Percentiles rank a stretch among this genome's conserved stretches.
phyloP scores from a whole-genome alignment of 1,140 invertebrate genomes.

The Eriocheir sinensis region DNA sequence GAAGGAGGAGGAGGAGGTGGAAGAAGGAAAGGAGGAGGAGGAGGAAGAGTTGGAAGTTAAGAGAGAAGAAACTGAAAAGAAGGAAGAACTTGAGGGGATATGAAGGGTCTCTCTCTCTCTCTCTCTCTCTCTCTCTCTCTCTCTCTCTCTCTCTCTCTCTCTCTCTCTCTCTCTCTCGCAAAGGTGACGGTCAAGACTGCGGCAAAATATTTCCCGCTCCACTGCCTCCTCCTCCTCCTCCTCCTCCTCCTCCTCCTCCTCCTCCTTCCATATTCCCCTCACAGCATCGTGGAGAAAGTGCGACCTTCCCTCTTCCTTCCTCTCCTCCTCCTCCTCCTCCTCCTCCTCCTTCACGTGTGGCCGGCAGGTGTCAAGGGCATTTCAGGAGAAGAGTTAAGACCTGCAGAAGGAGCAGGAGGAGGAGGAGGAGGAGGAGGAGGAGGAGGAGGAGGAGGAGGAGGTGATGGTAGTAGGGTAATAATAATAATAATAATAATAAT shows the following conservation, averaged over 20 bases:
- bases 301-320: neutral
- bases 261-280: neutral
- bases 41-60: too few relatives aligned
- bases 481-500: too few relatives aligned
- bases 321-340: neutral
- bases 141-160: neutral
- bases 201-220: too few relatives aligned
- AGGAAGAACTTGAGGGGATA: too few relatives aligned
- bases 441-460: neutral
- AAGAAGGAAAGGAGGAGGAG: too few relatives aligned
- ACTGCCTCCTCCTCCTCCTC: neutral
- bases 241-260: neutral
- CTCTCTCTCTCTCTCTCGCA: neutral
- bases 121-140: too few relatives aligned
- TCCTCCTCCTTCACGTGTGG: neutral
- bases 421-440: conserved; percentile 5
- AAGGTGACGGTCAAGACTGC: neutral
- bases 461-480: too few relatives aligned
- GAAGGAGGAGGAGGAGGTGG: too few relatives aligned
- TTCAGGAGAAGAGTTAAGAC: too few relatives aligned
- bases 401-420: neutral
- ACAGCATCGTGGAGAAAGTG: neutral
- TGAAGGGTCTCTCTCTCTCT: too few relatives aligned
- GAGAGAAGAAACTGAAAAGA: neutral
- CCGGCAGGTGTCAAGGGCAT: neutral